These are phyloP conservation scores for Zalophus californianus DNA, from an alignment of 2,797 vertebrate species.

Conservation along the genomic window DNA sequence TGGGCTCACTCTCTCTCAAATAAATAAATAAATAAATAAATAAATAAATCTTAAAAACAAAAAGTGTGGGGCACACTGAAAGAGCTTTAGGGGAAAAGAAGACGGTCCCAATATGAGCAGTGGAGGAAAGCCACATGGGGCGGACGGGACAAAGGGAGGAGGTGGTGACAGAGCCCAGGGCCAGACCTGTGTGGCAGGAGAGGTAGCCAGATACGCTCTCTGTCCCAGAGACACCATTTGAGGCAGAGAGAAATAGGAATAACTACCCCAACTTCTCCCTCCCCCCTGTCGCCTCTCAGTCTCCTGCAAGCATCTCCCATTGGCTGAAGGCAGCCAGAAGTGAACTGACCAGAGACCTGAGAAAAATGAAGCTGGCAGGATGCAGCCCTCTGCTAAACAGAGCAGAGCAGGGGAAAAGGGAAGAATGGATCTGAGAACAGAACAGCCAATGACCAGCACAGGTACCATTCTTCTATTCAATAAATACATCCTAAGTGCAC, in stretches of 20 bases:
- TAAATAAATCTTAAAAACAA: not conserved
- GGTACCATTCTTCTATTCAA: not conserved
- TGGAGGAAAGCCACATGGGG: not conserved
- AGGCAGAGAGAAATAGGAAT: not conserved
- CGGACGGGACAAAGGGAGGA: not conserved
- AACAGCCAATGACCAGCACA: too few species aligned
- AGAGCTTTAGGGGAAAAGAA: too few species aligned
- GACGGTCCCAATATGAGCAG: not conserved
- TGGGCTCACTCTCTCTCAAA: not conserved
- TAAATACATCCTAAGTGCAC: not conserved
- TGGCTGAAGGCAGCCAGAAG: not conserved
- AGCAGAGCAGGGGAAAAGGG: not conserved
- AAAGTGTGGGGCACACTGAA: not conserved
- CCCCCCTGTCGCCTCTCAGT: not conserved
- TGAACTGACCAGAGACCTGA: not conserved
- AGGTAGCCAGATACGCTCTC: too few species aligned
- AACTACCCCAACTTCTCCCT: not conserved
- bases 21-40: not conserved
- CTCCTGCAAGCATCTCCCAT: not conserved
- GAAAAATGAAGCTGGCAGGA: not conserved
- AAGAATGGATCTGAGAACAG: not conserved
- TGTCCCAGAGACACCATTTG: not conserved
- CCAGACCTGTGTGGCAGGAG: not conserved
- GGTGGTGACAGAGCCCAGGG: not conserved
- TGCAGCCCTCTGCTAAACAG: too few species aligned